Conservation (phyloP, 1,140 invertebrate genomes). For the Drosophila santomea region DNA sequence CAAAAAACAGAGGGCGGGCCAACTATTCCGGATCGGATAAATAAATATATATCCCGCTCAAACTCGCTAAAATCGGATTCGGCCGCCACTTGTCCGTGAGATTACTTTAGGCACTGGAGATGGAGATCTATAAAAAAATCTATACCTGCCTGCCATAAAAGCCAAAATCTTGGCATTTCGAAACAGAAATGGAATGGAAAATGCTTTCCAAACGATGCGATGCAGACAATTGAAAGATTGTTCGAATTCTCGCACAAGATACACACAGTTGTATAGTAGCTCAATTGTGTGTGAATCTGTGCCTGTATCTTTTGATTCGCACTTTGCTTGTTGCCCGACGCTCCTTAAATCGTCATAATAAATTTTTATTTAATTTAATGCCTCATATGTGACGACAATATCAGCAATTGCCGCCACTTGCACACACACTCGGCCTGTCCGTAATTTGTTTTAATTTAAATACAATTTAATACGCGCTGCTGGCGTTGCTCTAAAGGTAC, state of each 20-base stretch:
- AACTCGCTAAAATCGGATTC: constrained; percentile 41
- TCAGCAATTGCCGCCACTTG: constrained; percentile 72
- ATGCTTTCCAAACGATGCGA: constrained; percentile 37
- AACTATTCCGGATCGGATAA: constrained; percentile 24
- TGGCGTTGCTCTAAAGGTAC: constrained; percentile 34
- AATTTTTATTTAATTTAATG: constrained; percentile 83
- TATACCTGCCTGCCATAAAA: constrained; percentile 20
- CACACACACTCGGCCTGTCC: constrained; percentile 58
- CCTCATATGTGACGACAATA: constrained; percentile 63
- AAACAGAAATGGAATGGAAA: constrained; percentile 16
- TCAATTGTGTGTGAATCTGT: constrained; percentile 64
- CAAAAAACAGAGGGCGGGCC: neutral
- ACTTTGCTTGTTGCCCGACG: constrained; percentile 53
- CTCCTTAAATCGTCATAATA: constrained; percentile 80
- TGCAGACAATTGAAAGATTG: constrained; percentile 60
- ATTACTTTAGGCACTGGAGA: constrained; percentile 3
- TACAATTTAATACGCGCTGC: constrained; percentile 73
- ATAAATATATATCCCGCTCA: constrained; percentile 44
- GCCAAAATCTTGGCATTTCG: constrained; percentile 20
- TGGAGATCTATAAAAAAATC: constrained; percentile 18
- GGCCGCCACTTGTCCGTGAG: constrained; percentile 1
- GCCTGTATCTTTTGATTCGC: constrained; percentile 56
- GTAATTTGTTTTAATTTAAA: constrained; percentile 83
- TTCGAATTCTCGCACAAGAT: constrained; percentile 29
- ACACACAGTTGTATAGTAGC: constrained; percentile 46